Conservation (phyloP, 1,140 invertebrate genomes). For the Dendrolimus kikuchii region DNA sequence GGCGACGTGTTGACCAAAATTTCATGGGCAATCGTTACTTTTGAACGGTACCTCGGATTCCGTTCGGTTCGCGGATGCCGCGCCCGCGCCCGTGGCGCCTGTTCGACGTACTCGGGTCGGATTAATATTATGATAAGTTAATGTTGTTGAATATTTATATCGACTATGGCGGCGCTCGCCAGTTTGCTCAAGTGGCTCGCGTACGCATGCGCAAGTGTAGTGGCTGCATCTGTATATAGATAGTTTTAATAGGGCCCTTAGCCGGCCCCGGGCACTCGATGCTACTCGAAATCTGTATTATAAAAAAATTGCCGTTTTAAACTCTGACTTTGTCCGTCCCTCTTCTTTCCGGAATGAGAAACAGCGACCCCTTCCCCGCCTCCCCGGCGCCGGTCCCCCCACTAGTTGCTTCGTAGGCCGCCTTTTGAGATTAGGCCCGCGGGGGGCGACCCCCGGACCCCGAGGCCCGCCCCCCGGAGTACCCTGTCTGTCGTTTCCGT, state of each 20-base stretch:
- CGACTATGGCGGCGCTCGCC: constrained; percentile 15
- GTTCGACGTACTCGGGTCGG: constrained; percentile 7
- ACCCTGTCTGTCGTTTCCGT: constrained; percentile 43
- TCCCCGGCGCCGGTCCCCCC: constrained; percentile 15
- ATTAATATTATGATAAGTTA: constrained; percentile 29
- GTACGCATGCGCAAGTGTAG: constrained; percentile 46
- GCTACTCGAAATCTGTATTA: constrained; percentile 17
- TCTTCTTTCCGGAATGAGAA: constrained; percentile 1
- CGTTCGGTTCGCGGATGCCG: too few relatives aligned
- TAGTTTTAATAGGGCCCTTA: constrained; percentile 43
- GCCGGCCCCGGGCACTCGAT: constrained; percentile 24
- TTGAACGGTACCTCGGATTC: constrained; percentile 19
- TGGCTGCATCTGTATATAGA: constrained; percentile 58
- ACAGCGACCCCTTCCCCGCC: constrained; percentile 15
- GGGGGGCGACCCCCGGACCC: constrained; percentile 15
- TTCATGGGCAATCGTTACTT: constrained; percentile 36
- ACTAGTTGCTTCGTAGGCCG: constrained; percentile 8
- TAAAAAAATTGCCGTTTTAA: constrained; percentile 15
- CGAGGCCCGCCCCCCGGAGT: constrained; percentile 14
- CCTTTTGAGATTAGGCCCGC: constrained; percentile 37
- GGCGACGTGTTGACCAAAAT: constrained; percentile 51
- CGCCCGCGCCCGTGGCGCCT: constrained; percentile 28
- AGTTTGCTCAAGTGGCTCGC: constrained; percentile 57
- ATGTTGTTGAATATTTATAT: constrained; percentile 42
- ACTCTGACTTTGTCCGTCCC: constrained; percentile 17